A percentile compares a stretch with the other conserved stretches of the same genome.
Conservation (phyloP, 2,797 vertebrate species). For the Girardinus metallicus region DNA sequence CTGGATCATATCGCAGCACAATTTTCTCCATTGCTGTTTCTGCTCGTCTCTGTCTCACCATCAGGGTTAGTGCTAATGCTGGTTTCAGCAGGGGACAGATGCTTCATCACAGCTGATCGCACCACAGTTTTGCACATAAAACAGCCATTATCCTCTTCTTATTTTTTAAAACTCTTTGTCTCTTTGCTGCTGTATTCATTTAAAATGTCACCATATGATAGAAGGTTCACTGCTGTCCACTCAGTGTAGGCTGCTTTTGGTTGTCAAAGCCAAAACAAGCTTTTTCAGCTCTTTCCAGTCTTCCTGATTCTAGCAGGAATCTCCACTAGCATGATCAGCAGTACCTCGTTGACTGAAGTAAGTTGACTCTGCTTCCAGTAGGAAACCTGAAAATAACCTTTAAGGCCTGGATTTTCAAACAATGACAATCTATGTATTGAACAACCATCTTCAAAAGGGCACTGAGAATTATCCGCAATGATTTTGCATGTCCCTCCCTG, state of each 20-base stretch:
- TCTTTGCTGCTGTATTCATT: background rate
- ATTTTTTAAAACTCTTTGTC: background rate
- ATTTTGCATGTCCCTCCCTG: background rate
- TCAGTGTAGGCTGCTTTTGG: background rate
- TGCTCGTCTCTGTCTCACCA: background rate
- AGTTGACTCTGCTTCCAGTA: background rate
- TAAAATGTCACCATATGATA: background rate
- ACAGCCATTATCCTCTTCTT: background rate
- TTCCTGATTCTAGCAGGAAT: background rate
- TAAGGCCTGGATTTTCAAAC: background rate
- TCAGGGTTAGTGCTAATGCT: background rate
- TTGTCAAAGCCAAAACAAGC: background rate
- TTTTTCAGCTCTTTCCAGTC: background rate
- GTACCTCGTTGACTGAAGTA: background rate
- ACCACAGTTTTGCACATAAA: background rate
- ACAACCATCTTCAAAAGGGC: background rate
- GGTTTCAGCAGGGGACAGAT: background rate
- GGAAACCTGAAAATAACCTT: background rate
- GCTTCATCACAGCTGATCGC: background rate
- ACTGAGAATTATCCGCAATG: background rate
- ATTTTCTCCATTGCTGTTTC: conserved; percentile 3
- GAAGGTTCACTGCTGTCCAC: background rate
- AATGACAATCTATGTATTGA: background rate
- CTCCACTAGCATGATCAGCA: background rate
- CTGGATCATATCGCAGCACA: background rate